These are phyloP conservation scores for Nephrotoma flavescens DNA, from an alignment of 2,888 invertebrate genomes.

Conservation along the genomic window DNA sequence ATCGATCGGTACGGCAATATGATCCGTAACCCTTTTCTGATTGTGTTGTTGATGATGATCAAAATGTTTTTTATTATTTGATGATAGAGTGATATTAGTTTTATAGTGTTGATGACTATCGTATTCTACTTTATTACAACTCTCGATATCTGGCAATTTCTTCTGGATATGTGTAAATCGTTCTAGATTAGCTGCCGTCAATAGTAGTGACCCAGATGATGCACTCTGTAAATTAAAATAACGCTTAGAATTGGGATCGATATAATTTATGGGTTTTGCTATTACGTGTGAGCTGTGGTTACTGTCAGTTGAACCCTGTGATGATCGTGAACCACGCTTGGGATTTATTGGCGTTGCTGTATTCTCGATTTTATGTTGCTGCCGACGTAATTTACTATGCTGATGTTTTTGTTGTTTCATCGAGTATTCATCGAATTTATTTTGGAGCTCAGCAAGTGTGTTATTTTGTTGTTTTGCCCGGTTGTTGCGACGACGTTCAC, in stretches of 20 bases:
- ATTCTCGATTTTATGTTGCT: background rate
- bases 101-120: constrained; percentile 9
- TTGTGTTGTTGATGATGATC: background rate
- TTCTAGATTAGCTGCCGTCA: constrained; percentile 61
- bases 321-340: constrained; percentile 42
- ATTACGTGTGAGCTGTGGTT: constrained; percentile 67
- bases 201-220: constrained; percentile 61
- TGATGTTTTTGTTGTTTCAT: background rate
- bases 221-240: constrained; percentile 42
- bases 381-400: background rate
- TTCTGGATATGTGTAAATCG: constrained; percentile 41
- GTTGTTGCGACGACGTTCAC: background rate
- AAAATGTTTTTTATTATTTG: background rate
- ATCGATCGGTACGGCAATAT: constrained; percentile 26
- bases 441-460: background rate
- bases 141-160: constrained; percentile 14
- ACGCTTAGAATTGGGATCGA: constrained; percentile 1
- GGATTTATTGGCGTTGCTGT: background rate
- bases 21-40: constrained; percentile 11
- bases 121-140: constrained; percentile 13
- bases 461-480: background rate
- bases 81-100: constrained; percentile 15
- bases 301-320: constrained; percentile 54
- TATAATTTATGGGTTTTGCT: background rate
- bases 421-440: constrained; percentile 3